These are phyloP conservation scores for Lacerta agilis DNA, from an alignment of 2,797 vertebrate species.

Conservation along the genomic window DNA sequence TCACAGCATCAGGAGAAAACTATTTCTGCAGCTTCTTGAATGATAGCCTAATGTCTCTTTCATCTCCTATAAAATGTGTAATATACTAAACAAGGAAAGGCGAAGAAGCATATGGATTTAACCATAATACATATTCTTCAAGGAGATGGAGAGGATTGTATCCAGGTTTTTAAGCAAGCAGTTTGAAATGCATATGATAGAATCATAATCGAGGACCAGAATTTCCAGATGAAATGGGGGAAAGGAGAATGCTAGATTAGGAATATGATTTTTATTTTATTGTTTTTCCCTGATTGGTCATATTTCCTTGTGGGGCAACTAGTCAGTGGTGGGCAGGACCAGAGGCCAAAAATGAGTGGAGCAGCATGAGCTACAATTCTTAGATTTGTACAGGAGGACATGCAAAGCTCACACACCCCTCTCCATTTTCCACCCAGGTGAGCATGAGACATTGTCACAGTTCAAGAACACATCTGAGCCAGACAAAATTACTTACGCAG, in stretches of 20 bases:
- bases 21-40: conserved; percentile 24
- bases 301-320: no score
- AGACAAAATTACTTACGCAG: no score
- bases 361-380: no score
- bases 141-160: not conserved
- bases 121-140: not conserved
- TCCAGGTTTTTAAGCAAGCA: conserved; percentile 6
- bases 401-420: no score
- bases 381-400: no score
- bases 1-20: conserved; percentile 2
- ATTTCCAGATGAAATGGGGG: not conserved
- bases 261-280: no score
- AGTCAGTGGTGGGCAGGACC: no score
- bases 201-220: not conserved
- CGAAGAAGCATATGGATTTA: not conserved
- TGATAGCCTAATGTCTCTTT: not conserved
- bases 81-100: conserved; percentile 30
- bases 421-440: no score
- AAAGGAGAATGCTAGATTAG: not conserved
- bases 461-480: no score
- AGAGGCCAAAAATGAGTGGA: no score
- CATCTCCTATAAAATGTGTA: conserved; percentile 21
- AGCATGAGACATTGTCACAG: no score
- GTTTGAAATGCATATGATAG: not conserved
- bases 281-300: no score